Base-by-base conservation (phyloP, 1,140 invertebrate species). In the Dreissena rostriformis region DNA sequence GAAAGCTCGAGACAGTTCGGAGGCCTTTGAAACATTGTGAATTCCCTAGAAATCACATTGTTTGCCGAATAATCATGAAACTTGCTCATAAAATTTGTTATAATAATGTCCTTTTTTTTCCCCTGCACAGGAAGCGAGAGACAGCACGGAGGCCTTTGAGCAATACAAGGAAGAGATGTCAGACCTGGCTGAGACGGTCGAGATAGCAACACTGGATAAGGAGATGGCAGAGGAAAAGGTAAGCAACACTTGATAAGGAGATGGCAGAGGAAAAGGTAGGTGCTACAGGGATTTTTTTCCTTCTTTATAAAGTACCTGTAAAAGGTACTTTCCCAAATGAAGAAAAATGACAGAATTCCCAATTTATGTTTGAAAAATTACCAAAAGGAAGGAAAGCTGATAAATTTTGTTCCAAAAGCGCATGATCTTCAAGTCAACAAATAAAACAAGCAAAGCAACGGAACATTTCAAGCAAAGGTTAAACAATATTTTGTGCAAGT, bases 211-310 rank as follows among this genome's bases (percentile, higher is more conserved):
- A 0, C 94, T 99, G 0, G 99, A 99, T 92, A 99, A 99, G 93
- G 98, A 99, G 95, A 99, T 99, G 98, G 98, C 98, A 0, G 99
- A 99, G 93, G 98, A 99, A 91, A 97, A 98, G 92, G 95, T 95
- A 70, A 67, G 89, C 65, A 5, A 66, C 24, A 5, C 14, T 74
- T 4, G 4, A 12, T 61, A 12, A 4, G 17, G 17, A 24, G 57
- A 24, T 19, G 12, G 22, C 22, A 24, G 53, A 57, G 53, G 53
- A 14, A 57, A 57, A 19, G 53, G 53, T 57, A 19, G 19, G 19
- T 14, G 53, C 12, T 12, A 19, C 19, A 19, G 12, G 19, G 19
- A 14, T 19, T 14, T 57, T 57, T 57, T 14, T 57, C 19, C 19
- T 57, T 14, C 19, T 57, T 57, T 12, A 19, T 14, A 57, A 14